These are phyloP conservation scores for Bombus balteatus DNA, from an alignment of 1,140 invertebrate species.

Conservation along the genomic window DNA sequence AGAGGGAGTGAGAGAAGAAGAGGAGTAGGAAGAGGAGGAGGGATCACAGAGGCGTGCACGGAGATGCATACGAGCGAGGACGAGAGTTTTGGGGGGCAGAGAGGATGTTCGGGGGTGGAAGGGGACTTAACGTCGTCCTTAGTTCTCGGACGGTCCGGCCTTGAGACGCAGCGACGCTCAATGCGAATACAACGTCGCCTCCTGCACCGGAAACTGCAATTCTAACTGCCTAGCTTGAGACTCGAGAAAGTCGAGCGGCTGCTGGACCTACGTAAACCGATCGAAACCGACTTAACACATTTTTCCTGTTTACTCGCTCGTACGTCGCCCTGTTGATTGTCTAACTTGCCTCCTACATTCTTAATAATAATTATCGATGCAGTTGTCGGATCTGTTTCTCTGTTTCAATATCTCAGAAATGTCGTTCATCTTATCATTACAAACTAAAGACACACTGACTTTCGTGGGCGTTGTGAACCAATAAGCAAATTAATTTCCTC, in stretches of 20 bases:
- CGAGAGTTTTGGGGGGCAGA: neutral
- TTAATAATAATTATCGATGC: too few species aligned
- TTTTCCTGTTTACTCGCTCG: too few species aligned
- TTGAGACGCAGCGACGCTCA: conserved; percentile 79
- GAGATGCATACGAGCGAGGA: conserved; percentile 49
- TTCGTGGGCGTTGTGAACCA: too few species aligned
- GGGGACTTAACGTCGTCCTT: conserved; percentile 71
- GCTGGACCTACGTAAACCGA: neutral
- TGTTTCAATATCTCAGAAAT: too few species aligned
- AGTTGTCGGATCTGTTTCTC: too few species aligned
- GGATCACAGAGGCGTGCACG: conserved; percentile 27
- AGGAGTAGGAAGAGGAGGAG: neutral
- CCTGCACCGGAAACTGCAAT: conserved; percentile 71
- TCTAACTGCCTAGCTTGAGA: neutral
- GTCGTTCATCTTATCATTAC: fast-evolving
- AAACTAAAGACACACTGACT: too few species aligned
- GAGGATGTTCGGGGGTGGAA: conserved; percentile 31
- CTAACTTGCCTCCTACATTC: too few species aligned
- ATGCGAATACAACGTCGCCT: conserved; percentile 66
- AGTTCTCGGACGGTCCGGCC: conserved; percentile 75
- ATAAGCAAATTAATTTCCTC: too few species aligned
- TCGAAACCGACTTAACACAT: neutral
- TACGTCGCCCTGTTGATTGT: too few species aligned
- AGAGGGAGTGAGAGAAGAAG: neutral
- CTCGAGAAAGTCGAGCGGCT: neutral